A percentile compares a stretch with the other conserved stretches of the same genome.
These are phyloP conservation scores for Cerastis rubricosa DNA, from an alignment of 2,888 invertebrate species.

Conservation along the genomic window DNA sequence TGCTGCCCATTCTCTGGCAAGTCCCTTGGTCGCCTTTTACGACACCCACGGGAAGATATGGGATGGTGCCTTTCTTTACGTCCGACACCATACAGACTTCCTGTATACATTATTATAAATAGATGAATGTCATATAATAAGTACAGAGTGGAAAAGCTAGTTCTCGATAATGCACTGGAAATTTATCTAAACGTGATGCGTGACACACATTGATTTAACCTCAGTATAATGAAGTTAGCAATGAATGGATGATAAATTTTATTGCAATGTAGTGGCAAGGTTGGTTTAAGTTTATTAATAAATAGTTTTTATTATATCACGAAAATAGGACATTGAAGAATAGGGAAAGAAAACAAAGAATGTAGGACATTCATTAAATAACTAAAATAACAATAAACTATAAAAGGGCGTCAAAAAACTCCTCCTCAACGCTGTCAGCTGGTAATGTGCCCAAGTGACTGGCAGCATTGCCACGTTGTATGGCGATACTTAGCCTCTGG, in stretches of 20 bases:
- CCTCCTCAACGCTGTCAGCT: too few species aligned
- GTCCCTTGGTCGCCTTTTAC: too few species aligned
- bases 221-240: conserved; percentile 26
- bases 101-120: neutral
- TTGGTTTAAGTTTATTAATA: conserved; percentile 2
- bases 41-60: too few species aligned
- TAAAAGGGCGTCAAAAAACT: too few species aligned
- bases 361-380: neutral
- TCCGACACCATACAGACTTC: too few species aligned
- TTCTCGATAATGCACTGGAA: conserved; percentile 48
- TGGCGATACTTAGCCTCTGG: too few species aligned
- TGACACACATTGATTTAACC: conserved; percentile 21
- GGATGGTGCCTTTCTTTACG: too few species aligned
- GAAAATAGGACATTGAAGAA: neutral
- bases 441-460: too few species aligned
- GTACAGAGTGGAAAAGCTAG: conserved; percentile 17
- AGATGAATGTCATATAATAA: conserved; percentile 1
- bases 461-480: too few species aligned
- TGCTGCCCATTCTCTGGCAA: too few species aligned
- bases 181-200: conserved; percentile 46
- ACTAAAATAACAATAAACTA: too few species aligned
- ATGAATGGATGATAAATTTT: conserved; percentile 23
- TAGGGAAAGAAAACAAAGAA: neutral
- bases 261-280: neutral
- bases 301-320: neutral